Evolutionary conservation across 2,113 vertebrate genomes (phyloP).

Genomic region (Tetrax tetrax): DNA sequence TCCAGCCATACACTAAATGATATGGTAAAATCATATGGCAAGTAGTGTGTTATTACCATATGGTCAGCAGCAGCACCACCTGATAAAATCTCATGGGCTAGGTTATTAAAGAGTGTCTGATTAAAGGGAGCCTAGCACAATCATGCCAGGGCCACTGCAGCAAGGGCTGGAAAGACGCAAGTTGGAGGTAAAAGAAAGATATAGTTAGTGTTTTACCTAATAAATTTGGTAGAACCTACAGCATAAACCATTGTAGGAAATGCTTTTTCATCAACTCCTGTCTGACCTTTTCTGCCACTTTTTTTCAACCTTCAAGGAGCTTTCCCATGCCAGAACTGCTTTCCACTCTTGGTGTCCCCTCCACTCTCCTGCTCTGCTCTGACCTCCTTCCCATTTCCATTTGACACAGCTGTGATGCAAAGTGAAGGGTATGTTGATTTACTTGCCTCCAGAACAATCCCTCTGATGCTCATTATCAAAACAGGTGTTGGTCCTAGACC

Average conservation of each 20-base stretch:
- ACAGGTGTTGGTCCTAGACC: background rate
- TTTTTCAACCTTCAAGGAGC: background rate
- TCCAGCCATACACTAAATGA: fast-evolving
- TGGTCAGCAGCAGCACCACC: background rate
- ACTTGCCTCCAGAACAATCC: background rate
- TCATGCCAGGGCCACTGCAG: background rate
- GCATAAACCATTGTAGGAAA: background rate
- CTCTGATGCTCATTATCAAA: background rate
- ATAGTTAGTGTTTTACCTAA: background rate
- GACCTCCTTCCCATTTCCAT: background rate
- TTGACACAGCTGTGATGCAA: background rate
- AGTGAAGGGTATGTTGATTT: background rate
- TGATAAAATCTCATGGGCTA: background rate
- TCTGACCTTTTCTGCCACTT: background rate
- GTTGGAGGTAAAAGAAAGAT: background rate
- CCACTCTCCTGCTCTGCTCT: background rate
- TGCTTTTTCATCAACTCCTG: background rate
- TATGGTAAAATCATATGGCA: background rate
- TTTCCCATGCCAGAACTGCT: background rate
- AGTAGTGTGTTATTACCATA: background rate
- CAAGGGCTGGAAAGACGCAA: background rate
- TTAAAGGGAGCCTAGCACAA: background rate
- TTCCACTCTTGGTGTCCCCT: background rate
- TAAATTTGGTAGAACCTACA: background rate
- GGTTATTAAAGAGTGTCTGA: background rate